These are phyloP conservation scores for Diabrotica undecimpunctata DNA, from an alignment of 1,140 invertebrate species.

Conservation along the genomic window DNA sequence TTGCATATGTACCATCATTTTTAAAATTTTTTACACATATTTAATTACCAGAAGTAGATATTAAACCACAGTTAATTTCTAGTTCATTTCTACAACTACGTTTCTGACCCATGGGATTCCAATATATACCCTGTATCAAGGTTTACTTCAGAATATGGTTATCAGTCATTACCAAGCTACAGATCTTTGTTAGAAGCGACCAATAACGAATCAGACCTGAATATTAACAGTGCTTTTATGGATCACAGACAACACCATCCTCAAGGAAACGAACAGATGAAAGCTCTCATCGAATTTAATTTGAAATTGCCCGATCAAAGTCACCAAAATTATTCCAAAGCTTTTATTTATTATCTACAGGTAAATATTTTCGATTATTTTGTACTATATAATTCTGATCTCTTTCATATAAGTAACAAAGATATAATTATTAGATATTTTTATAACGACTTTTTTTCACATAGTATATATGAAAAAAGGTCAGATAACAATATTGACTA, in stretches of 20 bases:
- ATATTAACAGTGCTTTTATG: constrained; percentile 59
- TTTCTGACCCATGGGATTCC: constrained; percentile 75
- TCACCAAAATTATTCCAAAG: constrained; percentile 50
- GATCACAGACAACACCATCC: constrained; percentile 80
- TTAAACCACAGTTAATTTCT: constrained; percentile 32
- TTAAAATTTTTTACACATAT: too few relatives aligned
- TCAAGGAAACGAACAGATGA: constrained; percentile 62
- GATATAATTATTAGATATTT: too few relatives aligned
- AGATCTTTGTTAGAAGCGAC: constrained; percentile 58
- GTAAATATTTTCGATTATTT: constrained; percentile 41
- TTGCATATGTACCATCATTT: too few relatives aligned
- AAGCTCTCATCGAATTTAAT: constrained; percentile 56
- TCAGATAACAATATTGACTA: too few relatives aligned
- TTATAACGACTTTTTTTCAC: too few relatives aligned
- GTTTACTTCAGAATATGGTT: constrained; percentile 94
- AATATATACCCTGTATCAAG: constrained; percentile 73
- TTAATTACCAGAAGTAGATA: too few relatives aligned
- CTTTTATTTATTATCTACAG: constrained; percentile 73
- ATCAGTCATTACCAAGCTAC: constrained; percentile 80
- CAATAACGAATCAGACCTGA: constrained; percentile 55
- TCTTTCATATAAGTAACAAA: too few relatives aligned
- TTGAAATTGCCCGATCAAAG: constrained; percentile 56
- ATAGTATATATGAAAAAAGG: too few relatives aligned
- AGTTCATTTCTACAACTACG: constrained; percentile 93
- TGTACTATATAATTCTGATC: too few relatives aligned